Evolutionary conservation across 2,797 vertebrate species (phyloP), one percentile per base, ranked within the genome.

Genomic region (Dipus sagitta): DNA sequence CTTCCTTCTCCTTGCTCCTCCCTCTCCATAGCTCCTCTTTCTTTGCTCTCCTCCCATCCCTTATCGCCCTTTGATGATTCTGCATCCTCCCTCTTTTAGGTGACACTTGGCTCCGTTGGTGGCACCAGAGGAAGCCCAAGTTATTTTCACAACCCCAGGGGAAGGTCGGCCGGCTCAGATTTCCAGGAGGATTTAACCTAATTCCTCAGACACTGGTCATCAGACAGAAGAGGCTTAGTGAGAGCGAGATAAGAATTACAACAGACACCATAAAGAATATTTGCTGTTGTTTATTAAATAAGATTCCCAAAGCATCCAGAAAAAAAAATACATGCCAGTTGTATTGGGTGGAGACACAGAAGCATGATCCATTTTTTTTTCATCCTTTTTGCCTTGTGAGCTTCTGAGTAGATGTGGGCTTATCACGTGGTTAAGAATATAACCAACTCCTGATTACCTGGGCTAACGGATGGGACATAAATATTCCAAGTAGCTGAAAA

Each of bases 151-250:
- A 28, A 58, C 2, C 54, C 7, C 13, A 77, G 42, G 67, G 13
- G 28, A 75, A 88, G 14, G 7, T 5, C 62, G n/a, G 38, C 71
- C 54, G 18, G 75, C 24, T 52, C 58, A 32, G 54, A 74, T 91
- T 85, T 88, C 78, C 34, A n/a, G 71, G 52, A 38, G 60, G 80
- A 75, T 79, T 95, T 91, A 80, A 85, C n/a, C 86, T 88, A 90
- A 94, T 91, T 92, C 83, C 24, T 64, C 58, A 34, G 83, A 87
- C 8, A 10, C 68, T 52, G 30, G 30, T 30, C 80, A 91, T 65
- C 70, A 78, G 90, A 67, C 76, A 88, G 88, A 92, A 89, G 88
- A 47, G 60, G 65, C 52, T 89, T 81, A 93, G 42, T 26, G 72
- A 78, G 72, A 93, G 58, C 70, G 81, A 60, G 68, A 79, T 75